Evolutionary conservation across 2,797 vertebrate species (phyloP).

Genomic region (Crocodylus rhombifer): DNA sequence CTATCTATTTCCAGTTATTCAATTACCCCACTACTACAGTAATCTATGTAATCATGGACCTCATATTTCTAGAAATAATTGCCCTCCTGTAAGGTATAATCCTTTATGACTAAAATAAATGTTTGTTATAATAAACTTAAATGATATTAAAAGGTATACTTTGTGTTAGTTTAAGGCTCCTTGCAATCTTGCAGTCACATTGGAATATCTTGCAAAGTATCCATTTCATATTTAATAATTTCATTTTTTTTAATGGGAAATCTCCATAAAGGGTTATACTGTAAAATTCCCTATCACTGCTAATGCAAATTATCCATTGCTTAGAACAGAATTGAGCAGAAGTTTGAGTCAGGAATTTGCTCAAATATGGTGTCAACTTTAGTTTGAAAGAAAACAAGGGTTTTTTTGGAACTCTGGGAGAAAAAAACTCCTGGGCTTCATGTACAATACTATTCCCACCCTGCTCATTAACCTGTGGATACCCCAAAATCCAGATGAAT

Average conservation of each 20-base stretch:
- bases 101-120: neutral
- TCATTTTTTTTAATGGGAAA: neutral
- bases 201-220: neutral
- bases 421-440: neutral
- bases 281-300: neutral
- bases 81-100: neutral
- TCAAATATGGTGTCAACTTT: neutral
- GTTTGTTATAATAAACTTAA: neutral
- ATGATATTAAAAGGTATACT: neutral
- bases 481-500: neutral
- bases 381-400: neutral
- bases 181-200: neutral
- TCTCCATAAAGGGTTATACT: neutral
- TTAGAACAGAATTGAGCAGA: neutral
- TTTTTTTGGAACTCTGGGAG: neutral
- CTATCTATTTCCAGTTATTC: neutral
- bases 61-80: neutral
- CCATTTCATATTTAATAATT: neutral
- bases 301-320: rapidly evolving
- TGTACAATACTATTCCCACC: neutral
- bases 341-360: neutral
- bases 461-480: neutral
- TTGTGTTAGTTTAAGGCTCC: neutral
- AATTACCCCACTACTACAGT: neutral
- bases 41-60: neutral